Conservation (phyloP, 2,113 vertebrate species). For the Ailuropoda melanoleuca region DNA sequence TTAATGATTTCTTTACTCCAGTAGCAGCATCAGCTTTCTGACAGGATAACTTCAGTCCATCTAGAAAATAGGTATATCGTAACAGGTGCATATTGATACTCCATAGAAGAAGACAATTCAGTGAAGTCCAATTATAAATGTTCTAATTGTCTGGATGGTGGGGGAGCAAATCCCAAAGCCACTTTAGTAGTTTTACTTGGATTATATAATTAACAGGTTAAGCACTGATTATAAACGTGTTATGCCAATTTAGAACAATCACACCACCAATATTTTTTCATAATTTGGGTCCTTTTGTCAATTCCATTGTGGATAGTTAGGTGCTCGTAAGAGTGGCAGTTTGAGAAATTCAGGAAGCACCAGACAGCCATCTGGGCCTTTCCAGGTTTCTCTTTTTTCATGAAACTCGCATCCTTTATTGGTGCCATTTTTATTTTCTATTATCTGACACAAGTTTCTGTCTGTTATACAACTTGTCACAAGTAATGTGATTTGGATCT, state of each 20-base stretch:
- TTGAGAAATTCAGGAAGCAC: neutral
- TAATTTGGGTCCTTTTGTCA: neutral
- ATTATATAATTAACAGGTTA: neutral
- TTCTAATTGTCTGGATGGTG: neutral
- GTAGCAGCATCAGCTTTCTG: neutral
- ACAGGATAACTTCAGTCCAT: neutral
- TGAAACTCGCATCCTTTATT: neutral
- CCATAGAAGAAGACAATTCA: neutral
- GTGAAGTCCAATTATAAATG: neutral
- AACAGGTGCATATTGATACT: neutral
- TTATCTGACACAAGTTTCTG: neutral
- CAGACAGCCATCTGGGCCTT: neutral
- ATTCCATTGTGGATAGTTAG: neutral
- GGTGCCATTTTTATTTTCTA: neutral
- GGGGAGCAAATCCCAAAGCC: neutral
- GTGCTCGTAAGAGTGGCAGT: neutral
- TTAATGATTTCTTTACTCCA: neutral
- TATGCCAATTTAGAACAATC: neutral
- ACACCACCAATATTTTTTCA: neutral
- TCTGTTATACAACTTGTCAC: neutral
- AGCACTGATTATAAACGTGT: neutral
- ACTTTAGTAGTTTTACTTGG: neutral
- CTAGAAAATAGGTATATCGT: neutral
- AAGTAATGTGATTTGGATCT: neutral
- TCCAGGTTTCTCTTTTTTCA: neutral